These are phyloP conservation scores for Catonia carolina DNA, from an alignment of 2,888 invertebrate genomes.

Conservation along the genomic window DNA sequence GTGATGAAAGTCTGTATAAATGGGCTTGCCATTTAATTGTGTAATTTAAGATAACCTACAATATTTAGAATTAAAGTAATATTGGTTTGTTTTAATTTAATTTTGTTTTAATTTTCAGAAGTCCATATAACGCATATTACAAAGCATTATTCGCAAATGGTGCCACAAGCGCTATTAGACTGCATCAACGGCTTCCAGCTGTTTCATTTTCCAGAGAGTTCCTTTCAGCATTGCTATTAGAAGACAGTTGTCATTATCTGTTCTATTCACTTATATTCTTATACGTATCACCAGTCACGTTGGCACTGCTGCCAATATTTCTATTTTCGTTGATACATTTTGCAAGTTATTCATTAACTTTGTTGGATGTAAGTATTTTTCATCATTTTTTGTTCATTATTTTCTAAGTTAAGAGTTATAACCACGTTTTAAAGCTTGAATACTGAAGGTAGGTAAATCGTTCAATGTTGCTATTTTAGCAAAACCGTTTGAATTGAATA, in stretches of 20 bases:
- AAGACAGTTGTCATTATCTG: slow-evolving; percentile 94
- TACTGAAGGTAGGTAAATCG: too few relatives aligned
- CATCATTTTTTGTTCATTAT: slow-evolving; percentile 12
- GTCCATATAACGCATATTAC: slow-evolving; percentile 74
- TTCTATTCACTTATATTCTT: slow-evolving; percentile 93
- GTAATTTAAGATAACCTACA: too few relatives aligned
- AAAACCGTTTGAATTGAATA: too few relatives aligned
- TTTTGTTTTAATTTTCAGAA: slow-evolving; percentile 48
- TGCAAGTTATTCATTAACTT: slow-evolving; percentile 80
- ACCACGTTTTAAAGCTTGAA: not conserved
- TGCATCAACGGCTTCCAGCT: slow-evolving; percentile 88
- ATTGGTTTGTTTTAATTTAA: too few relatives aligned
- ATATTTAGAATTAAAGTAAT: too few relatives aligned
- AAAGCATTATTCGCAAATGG: slow-evolving; percentile 89
- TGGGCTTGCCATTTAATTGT: too few relatives aligned
- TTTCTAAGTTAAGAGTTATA: not conserved
- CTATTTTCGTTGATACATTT: slow-evolving; percentile 90
- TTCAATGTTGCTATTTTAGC: too few relatives aligned
- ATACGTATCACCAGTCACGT: slow-evolving; percentile 84
- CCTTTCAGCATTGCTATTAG: slow-evolving; percentile 67
- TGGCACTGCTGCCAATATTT: slow-evolving; percentile 84
- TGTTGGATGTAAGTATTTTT: slow-evolving; percentile 78
- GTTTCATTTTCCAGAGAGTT: slow-evolving; percentile 79
- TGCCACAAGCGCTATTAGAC: slow-evolving; percentile 86
- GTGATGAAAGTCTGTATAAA: too few relatives aligned